Percentiles rank a stretch among this genome's conserved stretches.
These are phyloP conservation scores for Porphyrio hochstetteri DNA, from an alignment of 2,113 vertebrate species.

Conservation along the genomic window DNA sequence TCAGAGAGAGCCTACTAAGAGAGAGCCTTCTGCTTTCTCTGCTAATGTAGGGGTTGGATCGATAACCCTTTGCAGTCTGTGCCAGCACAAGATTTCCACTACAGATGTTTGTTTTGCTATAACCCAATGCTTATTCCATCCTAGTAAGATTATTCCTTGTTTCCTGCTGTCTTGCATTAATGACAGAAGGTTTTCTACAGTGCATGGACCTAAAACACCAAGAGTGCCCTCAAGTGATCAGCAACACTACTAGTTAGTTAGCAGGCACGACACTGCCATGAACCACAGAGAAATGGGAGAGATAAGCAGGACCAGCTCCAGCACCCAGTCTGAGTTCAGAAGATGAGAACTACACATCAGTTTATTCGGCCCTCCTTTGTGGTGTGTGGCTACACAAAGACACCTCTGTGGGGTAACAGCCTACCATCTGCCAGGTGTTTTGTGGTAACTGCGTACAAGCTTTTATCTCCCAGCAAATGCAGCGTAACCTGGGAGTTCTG, in stretches of 20 bases:
- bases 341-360: not conserved
- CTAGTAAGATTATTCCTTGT: not conserved
- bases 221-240: conserved; percentile 61
- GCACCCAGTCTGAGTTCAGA: not conserved
- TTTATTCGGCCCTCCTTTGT: not conserved
- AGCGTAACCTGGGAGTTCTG: not conserved
- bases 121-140: not conserved
- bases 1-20: not conserved
- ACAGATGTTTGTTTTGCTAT: not conserved
- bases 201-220: not conserved
- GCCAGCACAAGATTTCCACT: not conserved
- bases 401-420: not conserved
- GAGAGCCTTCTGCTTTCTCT: not conserved
- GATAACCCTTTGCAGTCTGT: not conserved
- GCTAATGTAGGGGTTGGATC: not conserved
- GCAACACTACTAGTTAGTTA: not conserved
- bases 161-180: not conserved
- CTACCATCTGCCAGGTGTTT: not conserved
- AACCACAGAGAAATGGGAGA: not conserved
- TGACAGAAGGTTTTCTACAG: not conserved
- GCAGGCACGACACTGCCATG: not conserved
- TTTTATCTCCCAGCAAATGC: not conserved
- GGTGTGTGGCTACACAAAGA: not conserved
- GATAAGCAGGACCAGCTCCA: not conserved
- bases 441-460: not conserved